Conservation (phyloP, 2,797 vertebrate species). For the Coranthus polyacanthus region DNA sequence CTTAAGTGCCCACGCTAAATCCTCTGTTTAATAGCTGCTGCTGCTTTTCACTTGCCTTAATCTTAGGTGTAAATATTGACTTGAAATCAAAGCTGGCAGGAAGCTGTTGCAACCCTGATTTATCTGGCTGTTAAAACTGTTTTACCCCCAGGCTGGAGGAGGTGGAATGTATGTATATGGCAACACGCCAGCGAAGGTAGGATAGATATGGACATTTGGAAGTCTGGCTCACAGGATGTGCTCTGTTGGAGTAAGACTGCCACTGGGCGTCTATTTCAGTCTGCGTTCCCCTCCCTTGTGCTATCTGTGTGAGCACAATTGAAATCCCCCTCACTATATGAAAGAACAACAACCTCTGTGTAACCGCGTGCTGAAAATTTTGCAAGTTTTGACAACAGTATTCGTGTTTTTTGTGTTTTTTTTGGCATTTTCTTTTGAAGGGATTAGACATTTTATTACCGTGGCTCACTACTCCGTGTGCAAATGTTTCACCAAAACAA, state of each 20-base stretch:
- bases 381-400: too few relatives aligned
- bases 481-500: too few relatives aligned
- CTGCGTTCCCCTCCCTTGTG: too few relatives aligned
- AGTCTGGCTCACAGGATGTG: neutral
- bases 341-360: too few relatives aligned
- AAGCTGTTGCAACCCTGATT: slow-evolving; percentile 71
- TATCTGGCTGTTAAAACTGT: slow-evolving; percentile 74
- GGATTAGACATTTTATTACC: too few relatives aligned
- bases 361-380: too few relatives aligned
- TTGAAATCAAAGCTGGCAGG: slow-evolving; percentile 79
- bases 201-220: slow-evolving; percentile 35
- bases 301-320: too few relatives aligned
- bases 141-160: slow-evolving; percentile 59
- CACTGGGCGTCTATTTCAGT: too few relatives aligned
- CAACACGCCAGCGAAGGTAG: slow-evolving; percentile 52
- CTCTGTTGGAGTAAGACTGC: neutral
- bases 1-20: slow-evolving; percentile 53
- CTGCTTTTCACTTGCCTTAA: slow-evolving; percentile 65
- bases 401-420: too few relatives aligned
- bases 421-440: too few relatives aligned
- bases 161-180: slow-evolving; percentile 49
- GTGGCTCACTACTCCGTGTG: too few relatives aligned
- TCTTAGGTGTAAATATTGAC: slow-evolving; percentile 78
- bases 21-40: slow-evolving; percentile 56
- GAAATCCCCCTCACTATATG: too few relatives aligned